Conservation (phyloP, 2,888 invertebrate species). For the Macaria notata region DNA sequence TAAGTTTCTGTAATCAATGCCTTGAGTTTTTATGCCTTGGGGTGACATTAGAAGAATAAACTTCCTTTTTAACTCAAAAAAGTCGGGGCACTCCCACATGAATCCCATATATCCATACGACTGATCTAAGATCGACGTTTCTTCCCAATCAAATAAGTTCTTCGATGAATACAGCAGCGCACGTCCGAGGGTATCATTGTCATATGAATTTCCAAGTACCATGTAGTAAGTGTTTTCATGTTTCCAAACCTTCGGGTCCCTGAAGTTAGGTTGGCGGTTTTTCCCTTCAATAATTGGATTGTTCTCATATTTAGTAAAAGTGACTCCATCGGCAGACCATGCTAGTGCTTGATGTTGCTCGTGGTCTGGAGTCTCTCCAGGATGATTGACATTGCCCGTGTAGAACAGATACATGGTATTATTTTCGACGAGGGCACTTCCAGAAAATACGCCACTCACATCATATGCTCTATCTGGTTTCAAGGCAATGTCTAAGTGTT, state of each 20-base stretch:
- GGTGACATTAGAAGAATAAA: conserved; percentile 69
- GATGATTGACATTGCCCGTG: conserved; percentile 61
- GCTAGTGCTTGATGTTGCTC: conserved; percentile 61
- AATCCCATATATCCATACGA: conserved; percentile 62
- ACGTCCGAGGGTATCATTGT: conserved; percentile 54
- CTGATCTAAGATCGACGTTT: conserved; percentile 49
- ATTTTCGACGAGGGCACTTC: conserved; percentile 67
- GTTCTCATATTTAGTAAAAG: conserved; percentile 50
- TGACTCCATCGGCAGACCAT: conserved; percentile 57
- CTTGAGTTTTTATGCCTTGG: conserved; percentile 61
- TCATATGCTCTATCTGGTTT: conserved; percentile 66
- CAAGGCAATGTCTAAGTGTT: conserved; percentile 69
- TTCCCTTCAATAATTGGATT: conserved; percentile 61
- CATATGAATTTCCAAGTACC: conserved; percentile 67
- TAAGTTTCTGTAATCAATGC: conserved; percentile 59
- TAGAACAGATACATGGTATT: conserved; percentile 60
- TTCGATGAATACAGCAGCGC: conserved; percentile 59
- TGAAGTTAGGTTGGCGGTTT: conserved; percentile 61
- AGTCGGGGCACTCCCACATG: conserved; percentile 80
- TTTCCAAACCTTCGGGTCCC: conserved; percentile 78
- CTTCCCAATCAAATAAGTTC: conserved; percentile 57
- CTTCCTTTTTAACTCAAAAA: conserved; percentile 62
- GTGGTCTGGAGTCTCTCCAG: conserved; percentile 49
- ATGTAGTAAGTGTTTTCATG: conserved; percentile 60
- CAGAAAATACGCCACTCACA: conserved; percentile 68